phyloP scores from a whole-genome alignment of 2,797 vertebrate genomes.

The Leontocebus nigricollis region DNA sequence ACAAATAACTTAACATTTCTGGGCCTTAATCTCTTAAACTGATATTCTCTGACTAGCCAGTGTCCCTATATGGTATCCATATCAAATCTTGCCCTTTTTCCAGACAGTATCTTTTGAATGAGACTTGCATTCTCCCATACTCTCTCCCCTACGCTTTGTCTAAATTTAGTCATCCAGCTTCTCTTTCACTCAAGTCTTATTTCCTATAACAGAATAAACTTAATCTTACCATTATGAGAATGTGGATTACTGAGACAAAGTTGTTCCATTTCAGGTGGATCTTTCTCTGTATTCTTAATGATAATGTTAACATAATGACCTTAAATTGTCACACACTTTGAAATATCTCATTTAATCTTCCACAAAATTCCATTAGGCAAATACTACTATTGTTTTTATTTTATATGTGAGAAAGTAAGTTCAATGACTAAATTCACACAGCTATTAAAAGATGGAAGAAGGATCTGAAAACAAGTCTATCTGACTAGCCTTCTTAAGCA shows the following conservation, averaged over 20 bases:
- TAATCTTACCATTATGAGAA: conserved; percentile 12
- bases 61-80: not conserved
- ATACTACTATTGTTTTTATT: conserved; percentile 2
- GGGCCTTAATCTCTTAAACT: not conserved
- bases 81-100: not conserved
- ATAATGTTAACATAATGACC: not conserved
- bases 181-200: not conserved
- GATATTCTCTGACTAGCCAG: not conserved
- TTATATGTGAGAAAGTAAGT: not conserved
- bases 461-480: not conserved
- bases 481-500: not conserved
- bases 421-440: not conserved
- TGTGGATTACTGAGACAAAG: not conserved
- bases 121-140: conserved; percentile 20
- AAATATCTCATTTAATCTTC: conserved; percentile 14
- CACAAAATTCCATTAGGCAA: not conserved
- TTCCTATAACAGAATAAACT: not conserved
- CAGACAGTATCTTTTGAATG: not conserved
- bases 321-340: not conserved
- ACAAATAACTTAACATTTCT: not conserved
- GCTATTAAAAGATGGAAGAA: not conserved
- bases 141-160: not conserved
- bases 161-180: not conserved
- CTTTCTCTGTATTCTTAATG: not conserved
- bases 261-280: not conserved